phyloP scores from a whole-genome alignment of 2,113 vertebrate species.

The Apteryx owenii region DNA sequence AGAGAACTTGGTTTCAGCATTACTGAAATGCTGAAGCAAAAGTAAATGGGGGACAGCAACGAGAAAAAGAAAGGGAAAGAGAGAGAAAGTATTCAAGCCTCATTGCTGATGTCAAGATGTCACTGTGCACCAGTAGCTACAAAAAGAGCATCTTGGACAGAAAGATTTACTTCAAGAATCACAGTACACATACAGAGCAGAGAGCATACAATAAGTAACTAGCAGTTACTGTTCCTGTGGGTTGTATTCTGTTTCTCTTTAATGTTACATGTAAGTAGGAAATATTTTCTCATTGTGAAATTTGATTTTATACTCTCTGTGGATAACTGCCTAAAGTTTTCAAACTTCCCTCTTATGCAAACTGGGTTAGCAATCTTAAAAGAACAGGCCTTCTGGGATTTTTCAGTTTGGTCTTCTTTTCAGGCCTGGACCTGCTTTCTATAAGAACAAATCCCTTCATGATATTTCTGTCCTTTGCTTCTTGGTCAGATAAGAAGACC shows the following conservation, averaged over 20 bases:
- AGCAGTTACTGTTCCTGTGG: background rate
- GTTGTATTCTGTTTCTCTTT: background rate
- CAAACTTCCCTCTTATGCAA: background rate
- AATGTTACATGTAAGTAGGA: background rate
- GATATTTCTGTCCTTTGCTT: background rate
- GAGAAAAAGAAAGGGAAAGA: background rate
- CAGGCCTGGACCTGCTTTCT: background rate
- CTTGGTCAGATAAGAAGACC: background rate
- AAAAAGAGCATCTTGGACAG: background rate
- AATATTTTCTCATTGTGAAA: background rate
- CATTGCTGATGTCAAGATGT: background rate
- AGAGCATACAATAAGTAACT: background rate
- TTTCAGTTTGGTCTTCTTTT: background rate
- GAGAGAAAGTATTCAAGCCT: background rate
- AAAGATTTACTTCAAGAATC: background rate
- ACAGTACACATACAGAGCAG: background rate
- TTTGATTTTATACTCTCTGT: background rate
- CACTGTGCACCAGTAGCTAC: background rate
- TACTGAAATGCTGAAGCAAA: background rate
- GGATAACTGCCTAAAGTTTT: background rate
- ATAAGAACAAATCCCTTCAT: background rate
- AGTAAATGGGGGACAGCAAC: background rate
- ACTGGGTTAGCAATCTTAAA: background rate
- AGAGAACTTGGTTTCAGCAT: slow-evolving; percentile 12
- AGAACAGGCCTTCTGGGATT: background rate